Percentiles rank a stretch among this genome's conserved stretches.
Evolutionary conservation across 1,140 invertebrate genomes (phyloP).

Genomic region (Eumeta japonica): DNA sequence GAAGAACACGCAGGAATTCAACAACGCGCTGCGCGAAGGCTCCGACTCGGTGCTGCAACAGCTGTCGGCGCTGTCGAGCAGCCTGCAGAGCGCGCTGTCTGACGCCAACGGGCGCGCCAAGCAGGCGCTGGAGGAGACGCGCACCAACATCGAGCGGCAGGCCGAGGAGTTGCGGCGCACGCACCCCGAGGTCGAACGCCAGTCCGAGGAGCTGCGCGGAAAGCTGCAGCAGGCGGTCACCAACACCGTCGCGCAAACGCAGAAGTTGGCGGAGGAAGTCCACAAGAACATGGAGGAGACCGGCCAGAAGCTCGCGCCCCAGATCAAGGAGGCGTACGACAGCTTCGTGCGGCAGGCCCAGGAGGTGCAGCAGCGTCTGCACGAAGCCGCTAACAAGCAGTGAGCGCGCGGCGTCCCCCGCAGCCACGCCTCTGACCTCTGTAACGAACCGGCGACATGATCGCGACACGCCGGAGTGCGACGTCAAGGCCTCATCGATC

Average conservation of each 20-base stretch:
- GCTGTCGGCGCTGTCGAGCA: conserved; percentile 28
- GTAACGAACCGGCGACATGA: too few species aligned
- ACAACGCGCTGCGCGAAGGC: conserved; percentile 37
- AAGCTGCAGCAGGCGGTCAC: conserved; percentile 32
- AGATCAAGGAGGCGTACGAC: conserved; percentile 44
- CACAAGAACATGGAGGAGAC: conserved; percentile 30
- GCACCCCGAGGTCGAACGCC: conserved; percentile 43
- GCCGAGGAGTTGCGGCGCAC: conserved; percentile 30
- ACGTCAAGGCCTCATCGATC: too few species aligned
- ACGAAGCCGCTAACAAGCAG: conserved; percentile 43
- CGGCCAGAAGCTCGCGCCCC: conserved; percentile 39
- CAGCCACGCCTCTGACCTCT: too few species aligned
- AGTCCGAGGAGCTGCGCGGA: conserved; percentile 26
- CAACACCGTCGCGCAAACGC: conserved; percentile 11
- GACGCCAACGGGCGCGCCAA: conserved; percentile 47
- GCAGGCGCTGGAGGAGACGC: conserved; percentile 29
- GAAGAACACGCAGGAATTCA: conserved; percentile 36
- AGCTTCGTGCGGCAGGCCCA: conserved; percentile 39
- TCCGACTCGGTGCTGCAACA: conserved; percentile 35
- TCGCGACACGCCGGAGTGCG: too few species aligned
- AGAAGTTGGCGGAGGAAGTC: conserved; percentile 40
- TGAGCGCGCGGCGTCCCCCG: too few species aligned
- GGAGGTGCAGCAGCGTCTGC: conserved; percentile 40
- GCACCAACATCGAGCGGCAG: conserved; percentile 24
- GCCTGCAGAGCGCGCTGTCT: conserved; percentile 25